Evolutionary conservation across 2,888 invertebrate genomes (phyloP).

Genomic region (Prenolepis imparis): DNA sequence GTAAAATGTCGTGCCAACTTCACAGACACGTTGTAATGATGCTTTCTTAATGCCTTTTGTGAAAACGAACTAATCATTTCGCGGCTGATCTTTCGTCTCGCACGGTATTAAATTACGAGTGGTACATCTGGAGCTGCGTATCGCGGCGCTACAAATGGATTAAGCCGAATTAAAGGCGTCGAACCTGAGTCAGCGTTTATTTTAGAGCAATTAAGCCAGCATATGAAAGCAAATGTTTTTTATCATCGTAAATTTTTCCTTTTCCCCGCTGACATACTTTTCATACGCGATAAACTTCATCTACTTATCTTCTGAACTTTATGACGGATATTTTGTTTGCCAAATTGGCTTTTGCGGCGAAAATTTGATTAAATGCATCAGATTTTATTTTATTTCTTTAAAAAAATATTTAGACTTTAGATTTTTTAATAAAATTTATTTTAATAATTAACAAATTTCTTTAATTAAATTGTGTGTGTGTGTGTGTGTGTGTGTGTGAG

Average conservation of each 20-base stretch:
- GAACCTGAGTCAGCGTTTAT: conserved; percentile 76
- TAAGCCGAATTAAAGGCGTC: conserved; percentile 71
- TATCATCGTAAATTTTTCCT: not conserved
- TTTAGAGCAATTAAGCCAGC: conserved; percentile 77
- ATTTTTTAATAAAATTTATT: not conserved
- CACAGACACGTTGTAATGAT: conserved; percentile 1
- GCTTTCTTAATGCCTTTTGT: not conserved
- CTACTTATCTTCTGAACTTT: not conserved
- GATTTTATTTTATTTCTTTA: not conserved
- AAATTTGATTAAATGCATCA: not conserved
- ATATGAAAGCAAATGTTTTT: conserved; percentile 31
- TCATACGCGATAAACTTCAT: not conserved
- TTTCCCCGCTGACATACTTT: not conserved
- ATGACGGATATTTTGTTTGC: not conserved
- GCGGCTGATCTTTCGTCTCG: conserved; percentile 28
- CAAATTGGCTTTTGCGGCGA: not conserved
- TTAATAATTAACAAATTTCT: no score
- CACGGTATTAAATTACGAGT: conserved; percentile 44
- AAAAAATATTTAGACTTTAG: not conserved
- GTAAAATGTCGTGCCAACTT: not conserved
- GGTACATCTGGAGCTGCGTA: conserved; percentile 48
- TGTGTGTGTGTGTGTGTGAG: not conserved
- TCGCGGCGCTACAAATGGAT: conserved; percentile 68
- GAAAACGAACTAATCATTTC: conserved; percentile 10
- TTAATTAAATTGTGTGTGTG: not conserved